Evolutionary conservation across 1,140 invertebrate species (phyloP).

Genomic region (Dolichoris vasculosae): DNA sequence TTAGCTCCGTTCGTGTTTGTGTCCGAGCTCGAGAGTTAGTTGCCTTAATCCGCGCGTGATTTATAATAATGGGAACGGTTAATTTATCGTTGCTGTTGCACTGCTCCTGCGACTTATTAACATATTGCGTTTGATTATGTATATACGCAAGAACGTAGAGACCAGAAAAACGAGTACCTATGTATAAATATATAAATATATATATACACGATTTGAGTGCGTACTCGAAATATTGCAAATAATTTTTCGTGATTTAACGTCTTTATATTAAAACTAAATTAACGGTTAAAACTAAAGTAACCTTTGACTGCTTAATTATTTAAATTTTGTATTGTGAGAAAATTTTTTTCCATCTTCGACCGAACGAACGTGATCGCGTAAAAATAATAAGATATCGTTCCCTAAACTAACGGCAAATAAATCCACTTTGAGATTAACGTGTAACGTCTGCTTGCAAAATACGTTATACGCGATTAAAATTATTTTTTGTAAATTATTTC

Average conservation of each 20-base stretch:
- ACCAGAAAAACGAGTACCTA: slow-evolving; percentile 51
- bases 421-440: background rate
- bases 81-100: slow-evolving; percentile 42
- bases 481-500: background rate
- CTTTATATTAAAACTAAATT: slow-evolving; percentile 45
- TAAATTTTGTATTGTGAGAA: slow-evolving; percentile 26
- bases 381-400: background rate
- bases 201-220: too few species aligned
- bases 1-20: background rate
- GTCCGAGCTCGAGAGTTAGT: slow-evolving; percentile 15
- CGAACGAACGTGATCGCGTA: background rate
- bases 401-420: background rate
- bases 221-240: slow-evolving; percentile 39
- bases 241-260: slow-evolving; percentile 53
- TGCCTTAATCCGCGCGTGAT: slow-evolving; percentile 51
- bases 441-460: background rate
- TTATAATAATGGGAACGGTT: slow-evolving; percentile 49
- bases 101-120: slow-evolving; percentile 48
- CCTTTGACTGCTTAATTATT: slow-evolving; percentile 13
- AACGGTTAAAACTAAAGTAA: background rate
- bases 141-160: slow-evolving; percentile 10
- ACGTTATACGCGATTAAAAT: background rate
- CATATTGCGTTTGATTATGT: slow-evolving; percentile 53
- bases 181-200: too few species aligned
- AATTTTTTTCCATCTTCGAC: background rate